Evolutionary conservation across 2,113 vertebrate genomes (phyloP).

Genomic region (Burhinus bistriatus): DNA sequence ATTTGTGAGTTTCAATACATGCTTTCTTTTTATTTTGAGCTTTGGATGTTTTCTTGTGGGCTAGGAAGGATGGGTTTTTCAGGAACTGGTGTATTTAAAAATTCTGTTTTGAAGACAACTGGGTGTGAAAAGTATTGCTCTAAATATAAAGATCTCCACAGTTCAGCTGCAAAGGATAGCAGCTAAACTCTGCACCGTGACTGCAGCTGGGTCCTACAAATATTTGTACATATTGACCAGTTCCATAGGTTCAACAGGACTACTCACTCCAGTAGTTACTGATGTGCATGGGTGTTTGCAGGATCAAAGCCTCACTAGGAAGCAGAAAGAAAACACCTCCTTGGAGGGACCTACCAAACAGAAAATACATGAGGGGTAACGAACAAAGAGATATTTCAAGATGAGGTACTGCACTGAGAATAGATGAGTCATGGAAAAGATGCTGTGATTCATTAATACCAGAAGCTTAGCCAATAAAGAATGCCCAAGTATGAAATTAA

Average conservation of each 20-base stretch:
- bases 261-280: not conserved
- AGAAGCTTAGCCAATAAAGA: conserved; percentile 32
- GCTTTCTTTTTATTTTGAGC: not conserved
- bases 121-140: not conserved
- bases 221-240: not conserved
- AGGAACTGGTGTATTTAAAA: not conserved
- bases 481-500: conserved; percentile 48
- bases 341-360: conserved; percentile 24
- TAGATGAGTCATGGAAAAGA: conserved; percentile 61
- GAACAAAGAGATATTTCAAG: conserved; percentile 56
- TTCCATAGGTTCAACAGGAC: not conserved
- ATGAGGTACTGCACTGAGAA: conserved; percentile 38
- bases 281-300: not conserved
- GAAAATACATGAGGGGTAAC: not conserved
- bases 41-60: not conserved
- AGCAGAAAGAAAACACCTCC: conserved; percentile 28
- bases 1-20: not conserved
- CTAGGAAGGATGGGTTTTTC: not conserved
- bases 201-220: not conserved
- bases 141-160: not conserved
- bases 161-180: not conserved
- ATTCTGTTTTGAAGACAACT: not conserved
- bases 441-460: conserved; percentile 52
- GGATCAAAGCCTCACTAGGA: not conserved
- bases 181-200: not conserved